A percentile compares a stretch with the other conserved stretches of the same genome.
Conservation (phyloP, 2,113 vertebrate genomes). For the Rattus norvegicus region DNA sequence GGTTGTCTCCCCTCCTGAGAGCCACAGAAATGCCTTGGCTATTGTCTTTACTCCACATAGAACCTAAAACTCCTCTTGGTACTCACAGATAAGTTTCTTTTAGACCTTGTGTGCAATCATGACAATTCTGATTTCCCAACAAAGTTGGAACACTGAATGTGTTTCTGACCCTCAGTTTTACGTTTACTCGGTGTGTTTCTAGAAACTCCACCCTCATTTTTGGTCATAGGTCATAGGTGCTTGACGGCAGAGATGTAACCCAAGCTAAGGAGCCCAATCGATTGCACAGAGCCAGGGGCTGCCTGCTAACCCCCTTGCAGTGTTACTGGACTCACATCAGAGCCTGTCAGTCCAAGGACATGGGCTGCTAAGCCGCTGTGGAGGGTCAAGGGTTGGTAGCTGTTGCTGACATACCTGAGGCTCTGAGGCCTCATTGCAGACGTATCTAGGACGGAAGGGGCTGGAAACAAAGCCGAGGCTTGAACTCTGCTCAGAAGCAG, state of each 20-base stretch:
- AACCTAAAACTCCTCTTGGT: not conserved
- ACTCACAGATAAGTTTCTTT: not conserved
- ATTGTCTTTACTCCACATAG: accelerated
- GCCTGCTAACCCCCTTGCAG: slow-evolving; percentile 82
- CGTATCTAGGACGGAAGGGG: not conserved
- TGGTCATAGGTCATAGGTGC: slow-evolving; percentile 53
- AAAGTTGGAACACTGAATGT: not conserved
- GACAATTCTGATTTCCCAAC: not conserved
- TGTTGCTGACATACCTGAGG: slow-evolving; percentile 80
- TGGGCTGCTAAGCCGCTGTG: not conserved
- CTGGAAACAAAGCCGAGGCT: not conserved
- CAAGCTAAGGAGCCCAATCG: slow-evolving; percentile 42
- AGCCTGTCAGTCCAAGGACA: slow-evolving; percentile 75
- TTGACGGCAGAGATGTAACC: not conserved
- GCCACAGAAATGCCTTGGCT: accelerated
- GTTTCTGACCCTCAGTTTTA: not conserved
- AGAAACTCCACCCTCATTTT: not conserved
- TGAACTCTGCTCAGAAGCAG: not conserved
- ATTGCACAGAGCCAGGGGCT: slow-evolving; percentile 67
- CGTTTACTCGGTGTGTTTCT: not conserved
- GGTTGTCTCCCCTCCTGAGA: not conserved
- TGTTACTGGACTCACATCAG: slow-evolving; percentile 80
- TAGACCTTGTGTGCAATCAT: accelerated
- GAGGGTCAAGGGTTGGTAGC: not conserved
- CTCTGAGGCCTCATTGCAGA: not conserved